phyloP scores from a whole-genome alignment of 2,888 invertebrate species.

The Drosophila demipolita region DNA sequence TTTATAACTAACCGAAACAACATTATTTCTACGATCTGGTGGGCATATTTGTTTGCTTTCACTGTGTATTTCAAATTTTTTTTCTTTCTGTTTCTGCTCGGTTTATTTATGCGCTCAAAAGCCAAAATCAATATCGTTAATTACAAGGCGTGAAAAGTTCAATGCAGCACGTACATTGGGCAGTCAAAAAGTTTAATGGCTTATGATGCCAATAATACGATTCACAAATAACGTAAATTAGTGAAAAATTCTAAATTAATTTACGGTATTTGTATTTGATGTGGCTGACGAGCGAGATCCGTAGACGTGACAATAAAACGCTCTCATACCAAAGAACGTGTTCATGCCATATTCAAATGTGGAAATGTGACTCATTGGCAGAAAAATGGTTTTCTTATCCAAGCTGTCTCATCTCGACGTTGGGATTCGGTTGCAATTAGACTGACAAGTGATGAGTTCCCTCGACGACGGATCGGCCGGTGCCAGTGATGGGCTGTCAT shows the following conservation, averaged over 20 bases:
- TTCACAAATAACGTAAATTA: conserved; percentile 28
- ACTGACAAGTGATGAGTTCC: conserved; percentile 66
- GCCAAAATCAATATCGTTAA: conserved; percentile 71
- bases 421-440: conserved; percentile 60
- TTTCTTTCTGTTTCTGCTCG: conserved; percentile 10
- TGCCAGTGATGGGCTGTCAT: conserved; percentile 51
- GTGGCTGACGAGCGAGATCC: conserved; percentile 6
- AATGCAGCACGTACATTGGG: conserved; percentile 57
- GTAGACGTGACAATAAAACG: neutral
- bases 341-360: conserved; percentile 17
- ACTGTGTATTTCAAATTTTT: conserved; percentile 16
- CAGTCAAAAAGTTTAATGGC: conserved; percentile 39
- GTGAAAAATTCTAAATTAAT: conserved; percentile 30
- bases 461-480: conserved; percentile 28
- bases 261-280: conserved; percentile 19
- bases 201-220: conserved; percentile 32
- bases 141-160: conserved; percentile 57
- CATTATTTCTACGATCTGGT: conserved; percentile 11
- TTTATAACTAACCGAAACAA: conserved; percentile 37
- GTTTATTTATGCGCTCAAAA: conserved; percentile 39
- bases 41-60: conserved; percentile 29
- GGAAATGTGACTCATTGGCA: conserved; percentile 49
- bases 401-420: conserved; percentile 50
- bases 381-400: conserved; percentile 38
- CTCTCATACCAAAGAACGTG: conserved; percentile 18